Conservation (phyloP, 2,888 invertebrate species). For the Eledona agricola region DNA sequence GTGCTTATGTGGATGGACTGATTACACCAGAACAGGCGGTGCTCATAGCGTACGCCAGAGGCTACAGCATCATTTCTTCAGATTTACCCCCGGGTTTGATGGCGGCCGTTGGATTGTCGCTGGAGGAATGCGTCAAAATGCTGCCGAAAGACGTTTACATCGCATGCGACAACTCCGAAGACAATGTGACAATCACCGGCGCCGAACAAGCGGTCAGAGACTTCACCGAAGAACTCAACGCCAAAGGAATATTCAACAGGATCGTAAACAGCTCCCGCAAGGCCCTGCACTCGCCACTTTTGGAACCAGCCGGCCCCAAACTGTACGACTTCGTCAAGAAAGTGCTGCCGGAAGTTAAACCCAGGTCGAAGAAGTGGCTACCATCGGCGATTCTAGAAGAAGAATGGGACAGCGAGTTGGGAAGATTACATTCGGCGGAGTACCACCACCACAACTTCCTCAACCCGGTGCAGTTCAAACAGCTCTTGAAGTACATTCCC, state of each 20-base stretch:
- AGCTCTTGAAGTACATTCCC: slow-evolving; percentile 80
- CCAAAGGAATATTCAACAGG: slow-evolving; percentile 77
- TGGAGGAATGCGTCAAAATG: slow-evolving; percentile 60
- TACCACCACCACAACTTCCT: slow-evolving; percentile 89
- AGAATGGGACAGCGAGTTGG: slow-evolving; percentile 74
- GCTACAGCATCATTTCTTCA: slow-evolving; percentile 60
- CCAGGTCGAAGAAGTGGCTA: slow-evolving; percentile 81
- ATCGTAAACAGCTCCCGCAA: slow-evolving; percentile 82
- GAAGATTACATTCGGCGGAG: slow-evolving; percentile 76
- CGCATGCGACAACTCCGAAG: slow-evolving; percentile 87
- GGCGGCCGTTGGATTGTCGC: slow-evolving; percentile 75
- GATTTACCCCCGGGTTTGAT: slow-evolving; percentile 42
- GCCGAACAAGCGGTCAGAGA: slow-evolving; percentile 73
- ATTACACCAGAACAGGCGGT: slow-evolving; percentile 70
- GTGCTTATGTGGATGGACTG: slow-evolving; percentile 72
- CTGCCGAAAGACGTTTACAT: slow-evolving; percentile 82
- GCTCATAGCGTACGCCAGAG: slow-evolving; percentile 69
- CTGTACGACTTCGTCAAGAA: slow-evolving; percentile 71
- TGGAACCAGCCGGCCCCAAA: slow-evolving; percentile 69
- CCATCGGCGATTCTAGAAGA: slow-evolving; percentile 73
- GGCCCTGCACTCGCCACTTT: slow-evolving; percentile 85
- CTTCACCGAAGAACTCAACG: slow-evolving; percentile 73
- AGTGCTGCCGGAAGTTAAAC: slow-evolving; percentile 72
- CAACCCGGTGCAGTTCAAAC: slow-evolving; percentile 75
- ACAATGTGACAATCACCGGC: slow-evolving; percentile 91